Conservation (phyloP, 2,797 vertebrate genomes). For the Aselliscus stoliczkanus region DNA sequence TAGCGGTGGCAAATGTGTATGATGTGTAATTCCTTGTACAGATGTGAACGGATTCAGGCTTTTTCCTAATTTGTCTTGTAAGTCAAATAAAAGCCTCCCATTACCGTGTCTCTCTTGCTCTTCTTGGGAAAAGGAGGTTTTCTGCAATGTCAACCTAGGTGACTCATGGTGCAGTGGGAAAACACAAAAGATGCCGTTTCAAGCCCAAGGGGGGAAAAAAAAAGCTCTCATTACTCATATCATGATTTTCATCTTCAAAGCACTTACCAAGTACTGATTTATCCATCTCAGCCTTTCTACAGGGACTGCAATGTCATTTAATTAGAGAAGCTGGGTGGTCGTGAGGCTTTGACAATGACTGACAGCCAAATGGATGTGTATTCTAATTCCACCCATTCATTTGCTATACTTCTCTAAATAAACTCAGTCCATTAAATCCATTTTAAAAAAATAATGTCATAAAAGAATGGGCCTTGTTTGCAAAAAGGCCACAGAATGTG, state of each 20-base stretch:
- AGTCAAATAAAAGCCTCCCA: conserved; percentile 67
- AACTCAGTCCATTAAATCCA: conserved; percentile 66
- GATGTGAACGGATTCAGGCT: neutral
- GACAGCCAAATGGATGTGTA: conserved; percentile 54
- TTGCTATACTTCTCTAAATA: conserved; percentile 60
- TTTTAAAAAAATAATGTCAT: conserved; percentile 19
- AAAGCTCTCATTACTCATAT: conserved; percentile 22
- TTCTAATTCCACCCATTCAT: conserved; percentile 57
- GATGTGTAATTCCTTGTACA: conserved; percentile 32
- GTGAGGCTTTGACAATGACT: conserved; percentile 59
- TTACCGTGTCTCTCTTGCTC: conserved; percentile 28
- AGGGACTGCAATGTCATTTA: conserved; percentile 49
- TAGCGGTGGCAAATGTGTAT: neutral
- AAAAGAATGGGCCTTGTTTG: conserved; percentile 45
- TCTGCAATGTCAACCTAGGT: conserved; percentile 37
- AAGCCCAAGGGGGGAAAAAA: neutral
- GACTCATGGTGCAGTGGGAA: neutral
- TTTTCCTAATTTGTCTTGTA: conserved; percentile 56
- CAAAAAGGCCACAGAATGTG: conserved; percentile 21
- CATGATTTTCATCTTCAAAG: conserved; percentile 63
- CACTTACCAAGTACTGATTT: conserved; percentile 65
- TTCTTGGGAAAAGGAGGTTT: conserved; percentile 8
- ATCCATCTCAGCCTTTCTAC: neutral
- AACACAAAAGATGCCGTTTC: conserved; percentile 16
- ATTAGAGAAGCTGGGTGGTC: conserved; percentile 60